Base-by-base conservation (phyloP, 2,888 invertebrate genomes). In the Phalera bucephala region DNA sequence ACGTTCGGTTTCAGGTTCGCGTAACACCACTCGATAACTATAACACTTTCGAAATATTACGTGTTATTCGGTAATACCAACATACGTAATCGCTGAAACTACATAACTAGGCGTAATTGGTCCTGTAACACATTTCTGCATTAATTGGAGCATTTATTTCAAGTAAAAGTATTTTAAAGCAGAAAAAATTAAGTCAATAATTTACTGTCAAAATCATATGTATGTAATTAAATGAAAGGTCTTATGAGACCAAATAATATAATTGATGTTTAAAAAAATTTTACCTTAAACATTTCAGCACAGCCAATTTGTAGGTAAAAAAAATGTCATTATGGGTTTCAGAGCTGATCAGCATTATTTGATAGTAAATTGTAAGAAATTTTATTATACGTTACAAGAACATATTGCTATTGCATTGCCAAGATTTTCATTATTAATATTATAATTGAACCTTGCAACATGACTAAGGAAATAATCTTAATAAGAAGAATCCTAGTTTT, bases 1-100 rank as follows among this genome's bases (percentile, higher is more conserved):
- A 87, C 86, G 77, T 85, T 87, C 78, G 81, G 77, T 84, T 88
- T 87, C 86, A 84, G 82, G 70, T 68, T 76, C 80, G 68, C 83
- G 72, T 84, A 85, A 87, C 78, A 64, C 63, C 53, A 73, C 76
- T 71, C 72, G 76, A 84, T 85, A 82, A 81, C 73, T 76, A 80
- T 86, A 80, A 84, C 71, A 71, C 80, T 86, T 84, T 80, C 82
- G 73, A 77, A 81, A 80, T 72, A 80, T 89, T 88, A 87, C 84
- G 84, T 80, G 72, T 60, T 78, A 80, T 84, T 83, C 79, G 78
- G 76, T 88, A 86, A 89, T 76, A 64, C 51, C 15, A 36, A 40
- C 38, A 48, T 64, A 73, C 78, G 83, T 81, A 83, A 87, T 57
- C 36, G 40, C 75, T 79, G 72, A 80, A 82, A 81, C 42, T 52